These are phyloP conservation scores for Callionymus lyra DNA, from an alignment of 2,113 vertebrate species.

Conservation along the genomic window DNA sequence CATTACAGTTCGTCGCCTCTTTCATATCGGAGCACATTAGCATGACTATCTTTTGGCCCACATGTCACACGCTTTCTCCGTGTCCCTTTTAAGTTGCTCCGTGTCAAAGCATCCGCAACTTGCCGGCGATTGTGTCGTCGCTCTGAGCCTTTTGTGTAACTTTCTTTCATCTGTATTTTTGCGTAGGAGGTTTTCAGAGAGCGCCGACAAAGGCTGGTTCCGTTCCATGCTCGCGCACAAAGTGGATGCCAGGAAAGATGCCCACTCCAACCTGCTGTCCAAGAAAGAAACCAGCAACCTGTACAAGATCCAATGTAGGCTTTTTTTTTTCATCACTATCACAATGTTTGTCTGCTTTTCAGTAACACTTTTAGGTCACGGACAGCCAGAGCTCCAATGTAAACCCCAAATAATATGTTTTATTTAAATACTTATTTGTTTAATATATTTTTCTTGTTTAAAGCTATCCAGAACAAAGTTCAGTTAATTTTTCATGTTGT, in stretches of 20 bases:
- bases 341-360: background rate
- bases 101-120: conserved; percentile 6
- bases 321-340: conserved; percentile 1
- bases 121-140: conserved; percentile 16
- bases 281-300: conserved; percentile 87
- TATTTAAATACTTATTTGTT: background rate
- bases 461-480: background rate
- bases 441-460: background rate
- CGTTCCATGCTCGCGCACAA: conserved; percentile 68
- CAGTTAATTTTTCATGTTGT: background rate
- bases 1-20: background rate
- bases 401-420: background rate
- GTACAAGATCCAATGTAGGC: conserved; percentile 41
- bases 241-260: conserved; percentile 87
- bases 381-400: background rate
- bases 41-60: conserved; percentile 31
- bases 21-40: conserved; percentile 31
- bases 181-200: conserved; percentile 75
- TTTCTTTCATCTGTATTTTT: conserved; percentile 30
- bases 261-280: conserved; percentile 91
- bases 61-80: conserved; percentile 21
- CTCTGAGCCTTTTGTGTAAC: conserved; percentile 40
- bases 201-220: conserved; percentile 81
- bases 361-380: background rate
- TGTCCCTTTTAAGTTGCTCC: conserved; percentile 19